Evolutionary conservation across 2,888 invertebrate genomes (phyloP).

Genomic region (Plagodis dolabraria): DNA sequence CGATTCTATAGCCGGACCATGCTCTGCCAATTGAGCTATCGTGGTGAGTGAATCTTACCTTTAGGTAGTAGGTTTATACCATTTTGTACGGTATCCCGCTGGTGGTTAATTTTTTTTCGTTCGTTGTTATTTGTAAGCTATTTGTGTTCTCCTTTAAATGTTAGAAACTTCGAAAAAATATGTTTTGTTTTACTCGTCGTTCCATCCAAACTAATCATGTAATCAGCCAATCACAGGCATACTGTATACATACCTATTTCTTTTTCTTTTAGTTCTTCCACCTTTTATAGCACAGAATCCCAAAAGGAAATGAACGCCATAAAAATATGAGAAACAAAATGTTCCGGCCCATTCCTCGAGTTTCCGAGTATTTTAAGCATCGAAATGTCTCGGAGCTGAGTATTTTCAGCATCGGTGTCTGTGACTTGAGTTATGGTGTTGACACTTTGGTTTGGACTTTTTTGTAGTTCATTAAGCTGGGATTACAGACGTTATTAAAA

Average conservation of each 20-base stretch:
- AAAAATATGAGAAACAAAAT: conserved; percentile 44
- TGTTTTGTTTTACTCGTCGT: too few species aligned
- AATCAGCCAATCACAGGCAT: conserved; percentile 3
- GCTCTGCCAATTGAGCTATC: too few species aligned
- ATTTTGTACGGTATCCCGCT: too few species aligned
- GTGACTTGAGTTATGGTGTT: conserved; percentile 33
- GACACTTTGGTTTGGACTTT: conserved; percentile 34
- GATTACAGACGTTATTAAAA: conserved; percentile 15
- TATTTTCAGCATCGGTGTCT: conserved; percentile 33
- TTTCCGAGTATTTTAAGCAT: conserved; percentile 41
- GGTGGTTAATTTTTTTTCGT: too few species aligned
- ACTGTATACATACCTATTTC: not conserved
- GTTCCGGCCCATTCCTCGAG: conserved; percentile 46
- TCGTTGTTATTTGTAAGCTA: too few species aligned
- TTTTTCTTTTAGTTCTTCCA: conserved; percentile 1
- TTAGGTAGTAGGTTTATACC: too few species aligned
- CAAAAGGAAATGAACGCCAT: conserved; percentile 41
- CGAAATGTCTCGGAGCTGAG: conserved; percentile 11
- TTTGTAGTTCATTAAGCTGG: conserved; percentile 18
- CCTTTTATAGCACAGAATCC: conserved; percentile 28
- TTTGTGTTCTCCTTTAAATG: too few species aligned
- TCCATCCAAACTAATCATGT: too few species aligned
- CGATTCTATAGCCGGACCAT: too few species aligned
- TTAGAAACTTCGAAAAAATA: too few species aligned
- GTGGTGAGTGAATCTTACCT: too few species aligned